Evolutionary conservation across 2,888 invertebrate species (phyloP).

Genomic region (Frankliniella intonsa): DNA sequence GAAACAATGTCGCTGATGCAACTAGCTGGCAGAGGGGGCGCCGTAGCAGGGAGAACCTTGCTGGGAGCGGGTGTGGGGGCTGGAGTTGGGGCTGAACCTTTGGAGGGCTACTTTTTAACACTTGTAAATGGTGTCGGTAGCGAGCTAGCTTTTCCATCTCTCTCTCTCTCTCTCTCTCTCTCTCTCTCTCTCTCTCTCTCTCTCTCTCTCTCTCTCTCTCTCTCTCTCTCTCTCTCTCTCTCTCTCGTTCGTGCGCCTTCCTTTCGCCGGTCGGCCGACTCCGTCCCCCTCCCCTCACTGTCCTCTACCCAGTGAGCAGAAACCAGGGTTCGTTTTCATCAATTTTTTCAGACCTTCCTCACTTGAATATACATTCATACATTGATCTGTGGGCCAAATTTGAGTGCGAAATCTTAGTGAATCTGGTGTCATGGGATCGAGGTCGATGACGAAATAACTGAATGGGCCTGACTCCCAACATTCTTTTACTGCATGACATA

Average conservation of each 20-base stretch:
- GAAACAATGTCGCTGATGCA: too few relatives aligned
- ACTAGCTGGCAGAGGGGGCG: too few relatives aligned
- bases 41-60: too few relatives aligned
- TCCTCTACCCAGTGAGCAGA: background rate
- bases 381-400: background rate
- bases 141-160: too few relatives aligned
- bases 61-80: too few relatives aligned
- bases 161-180: too few relatives aligned
- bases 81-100: too few relatives aligned
- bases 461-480: background rate
- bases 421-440: background rate
- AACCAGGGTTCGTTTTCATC: too few relatives aligned
- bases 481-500: background rate
- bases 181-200: too few relatives aligned
- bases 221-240: background rate
- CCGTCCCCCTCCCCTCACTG: background rate
- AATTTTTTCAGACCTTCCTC: background rate
- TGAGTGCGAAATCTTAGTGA: background rate
- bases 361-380: background rate
- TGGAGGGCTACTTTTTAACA: too few relatives aligned
- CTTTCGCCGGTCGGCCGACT: background rate
- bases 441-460: background rate
- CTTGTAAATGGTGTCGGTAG: too few relatives aligned
- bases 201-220: background rate
- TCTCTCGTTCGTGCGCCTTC: background rate